Conservation (phyloP, 2,888 invertebrate species). For the Tiliacea aurago region DNA sequence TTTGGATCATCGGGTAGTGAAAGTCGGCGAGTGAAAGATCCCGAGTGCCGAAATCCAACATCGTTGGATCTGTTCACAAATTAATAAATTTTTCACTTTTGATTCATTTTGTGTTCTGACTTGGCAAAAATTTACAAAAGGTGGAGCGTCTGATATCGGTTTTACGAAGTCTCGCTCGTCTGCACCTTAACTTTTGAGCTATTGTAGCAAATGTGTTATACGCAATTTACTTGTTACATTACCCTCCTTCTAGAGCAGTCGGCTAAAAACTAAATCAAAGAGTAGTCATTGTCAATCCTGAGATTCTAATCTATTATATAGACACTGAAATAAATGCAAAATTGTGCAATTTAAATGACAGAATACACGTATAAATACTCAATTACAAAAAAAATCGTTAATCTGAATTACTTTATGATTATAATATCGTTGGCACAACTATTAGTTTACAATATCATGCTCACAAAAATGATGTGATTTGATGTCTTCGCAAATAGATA, state of each 20-base stretch:
- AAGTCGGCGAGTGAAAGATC: not conserved
- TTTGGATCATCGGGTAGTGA: too few species aligned
- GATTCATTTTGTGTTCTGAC: not conserved
- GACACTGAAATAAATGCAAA: slow-evolving; percentile 44
- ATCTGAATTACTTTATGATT: slow-evolving; percentile 7
- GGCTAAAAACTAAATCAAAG: slow-evolving; percentile 12
- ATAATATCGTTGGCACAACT: slow-evolving; percentile 44
- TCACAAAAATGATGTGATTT: slow-evolving; percentile 4
- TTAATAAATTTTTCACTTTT: not conserved
- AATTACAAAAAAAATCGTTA: not conserved
- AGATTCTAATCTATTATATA: slow-evolving; percentile 37
- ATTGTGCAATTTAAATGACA: slow-evolving; percentile 23
- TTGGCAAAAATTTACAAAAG: not conserved
- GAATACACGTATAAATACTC: slow-evolving; percentile 9
- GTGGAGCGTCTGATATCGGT: not conserved
- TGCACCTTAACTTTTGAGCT: not conserved
- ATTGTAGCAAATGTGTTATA: not conserved
- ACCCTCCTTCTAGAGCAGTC: not conserved
- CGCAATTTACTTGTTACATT: not conserved
- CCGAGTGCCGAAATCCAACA: not conserved
- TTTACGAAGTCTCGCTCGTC: not conserved
- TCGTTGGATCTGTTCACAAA: not conserved
- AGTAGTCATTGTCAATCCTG: slow-evolving; percentile 29
- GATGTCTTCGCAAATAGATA: not conserved
- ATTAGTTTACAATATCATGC: slow-evolving; percentile 26